Evolutionary conservation across 2,797 vertebrate genomes (phyloP), one percentile per base, ranked within the genome.

Genomic region (Zalophus californianus): DNA sequence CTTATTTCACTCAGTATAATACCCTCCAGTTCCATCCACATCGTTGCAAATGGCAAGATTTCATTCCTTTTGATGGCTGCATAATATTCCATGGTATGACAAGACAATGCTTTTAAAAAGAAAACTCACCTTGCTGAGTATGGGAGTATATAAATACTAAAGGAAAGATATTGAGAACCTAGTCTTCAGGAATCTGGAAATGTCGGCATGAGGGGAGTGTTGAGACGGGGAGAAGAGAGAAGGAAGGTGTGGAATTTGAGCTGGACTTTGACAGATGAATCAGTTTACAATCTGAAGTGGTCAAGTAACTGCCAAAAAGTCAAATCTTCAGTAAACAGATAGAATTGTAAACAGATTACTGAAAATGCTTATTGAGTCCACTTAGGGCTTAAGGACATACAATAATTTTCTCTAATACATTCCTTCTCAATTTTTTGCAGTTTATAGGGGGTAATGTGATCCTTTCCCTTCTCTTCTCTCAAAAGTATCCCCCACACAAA

Each of bases 301-400:
- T 91, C 79, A 86, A 52, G 12, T 18, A 92, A 60, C 66, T 52
- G 54, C 44, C 72, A 21, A n/a, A 93, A 90, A 75, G 58, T 13
- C 72, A 72, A 72, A 64, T 44, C 68, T 93, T 80, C 27, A 70
- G 88, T 70, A 80, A 92, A 96, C 58, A 92, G 66, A 64, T 6
- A 62, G 62, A 85, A 86, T 0, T 54, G 64, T 80, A 85, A 86
- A 64, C 32, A 96, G 64, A 83, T 92, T 54, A 75, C 66, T 29
- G 86, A 88, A 82, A 64, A 86, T 5, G 13, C 15, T 75, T 70
- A 38, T 14, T 56, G 78, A 89, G 60, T 70, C 38, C 35, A 70
- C 56, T 64, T 50, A 48, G 52, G 62, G 27, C 44, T 93, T 77
- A 87, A 29, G 32, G 78, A 68, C 16, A 56, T 11, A 48, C 2